These are phyloP conservation scores for Drosophila stalkeri DNA, from an alignment of 2,888 invertebrate genomes.

Conservation along the genomic window DNA sequence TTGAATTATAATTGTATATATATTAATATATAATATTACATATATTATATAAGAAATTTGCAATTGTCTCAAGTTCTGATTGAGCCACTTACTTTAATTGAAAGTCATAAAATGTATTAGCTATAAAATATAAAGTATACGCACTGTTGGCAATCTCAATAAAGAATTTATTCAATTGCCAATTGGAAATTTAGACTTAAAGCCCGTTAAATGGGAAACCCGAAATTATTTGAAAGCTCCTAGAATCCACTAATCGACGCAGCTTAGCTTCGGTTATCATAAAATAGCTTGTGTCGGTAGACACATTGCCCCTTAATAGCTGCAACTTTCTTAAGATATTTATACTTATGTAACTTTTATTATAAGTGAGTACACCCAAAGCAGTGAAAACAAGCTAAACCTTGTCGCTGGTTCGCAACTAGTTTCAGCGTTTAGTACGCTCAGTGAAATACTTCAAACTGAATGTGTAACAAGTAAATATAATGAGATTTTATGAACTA, in stretches of 20 bases:
- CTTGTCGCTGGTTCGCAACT: background rate
- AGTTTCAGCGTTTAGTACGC: background rate
- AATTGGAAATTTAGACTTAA: background rate
- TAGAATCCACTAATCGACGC: background rate
- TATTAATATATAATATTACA: too few relatives aligned
- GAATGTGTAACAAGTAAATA: background rate
- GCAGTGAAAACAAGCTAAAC: background rate
- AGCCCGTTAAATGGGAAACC: background rate
- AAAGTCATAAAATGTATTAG: background rate
- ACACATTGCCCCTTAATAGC: too few relatives aligned
- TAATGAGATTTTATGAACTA: conserved; percentile 1
- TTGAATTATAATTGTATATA: too few relatives aligned
- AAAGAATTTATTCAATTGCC: background rate
- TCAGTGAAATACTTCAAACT: background rate
- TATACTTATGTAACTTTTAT: background rate
- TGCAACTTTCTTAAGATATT: too few relatives aligned
- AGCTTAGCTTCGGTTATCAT: background rate
- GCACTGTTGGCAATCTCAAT: background rate
- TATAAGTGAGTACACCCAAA: background rate
- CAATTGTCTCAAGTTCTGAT: background rate
- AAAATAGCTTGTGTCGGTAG: too few relatives aligned
- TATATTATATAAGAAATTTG: background rate
- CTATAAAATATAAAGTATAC: background rate
- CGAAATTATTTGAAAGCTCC: background rate
- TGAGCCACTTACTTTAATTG: background rate